These are phyloP conservation scores for Artibeus jamaicensis DNA, from an alignment of 2,797 vertebrate genomes.

Conservation along the genomic window DNA sequence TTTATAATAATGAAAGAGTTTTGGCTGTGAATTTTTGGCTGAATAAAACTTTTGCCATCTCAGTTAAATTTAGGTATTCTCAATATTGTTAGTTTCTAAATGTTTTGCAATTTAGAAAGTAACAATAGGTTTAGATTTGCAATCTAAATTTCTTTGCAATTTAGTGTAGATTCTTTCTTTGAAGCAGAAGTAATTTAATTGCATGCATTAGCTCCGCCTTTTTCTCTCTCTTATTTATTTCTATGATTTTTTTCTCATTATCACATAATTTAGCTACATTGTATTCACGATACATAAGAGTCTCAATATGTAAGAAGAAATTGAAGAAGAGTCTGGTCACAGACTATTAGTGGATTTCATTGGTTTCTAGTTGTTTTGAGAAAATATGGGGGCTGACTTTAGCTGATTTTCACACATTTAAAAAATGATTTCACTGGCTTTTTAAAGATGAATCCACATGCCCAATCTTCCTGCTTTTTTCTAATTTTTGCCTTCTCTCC, in stretches of 20 bases:
- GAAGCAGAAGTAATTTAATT: neutral
- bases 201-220: neutral
- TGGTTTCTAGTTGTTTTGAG: neutral
- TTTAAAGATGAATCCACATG: neutral
- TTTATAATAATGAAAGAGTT: constrained; percentile 17
- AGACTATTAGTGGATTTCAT: neutral
- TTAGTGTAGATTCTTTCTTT: neutral
- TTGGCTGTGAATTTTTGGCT: neutral
- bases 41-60: neutral
- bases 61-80: neutral
- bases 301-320: neutral
- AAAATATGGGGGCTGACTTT: neutral
- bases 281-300: neutral
- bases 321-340: neutral
- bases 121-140: no score
- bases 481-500: neutral
- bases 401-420: neutral
- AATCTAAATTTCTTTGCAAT: neutral
- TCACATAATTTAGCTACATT: neutral
- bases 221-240: neutral
- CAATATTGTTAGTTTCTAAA: neutral
- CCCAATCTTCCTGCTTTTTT: neutral
- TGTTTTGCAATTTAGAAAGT: neutral
- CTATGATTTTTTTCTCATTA: neutral
- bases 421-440: neutral